These are phyloP conservation scores for Atrichornis clamosus DNA, from an alignment of 2,113 vertebrate genomes.

Conservation along the genomic window DNA sequence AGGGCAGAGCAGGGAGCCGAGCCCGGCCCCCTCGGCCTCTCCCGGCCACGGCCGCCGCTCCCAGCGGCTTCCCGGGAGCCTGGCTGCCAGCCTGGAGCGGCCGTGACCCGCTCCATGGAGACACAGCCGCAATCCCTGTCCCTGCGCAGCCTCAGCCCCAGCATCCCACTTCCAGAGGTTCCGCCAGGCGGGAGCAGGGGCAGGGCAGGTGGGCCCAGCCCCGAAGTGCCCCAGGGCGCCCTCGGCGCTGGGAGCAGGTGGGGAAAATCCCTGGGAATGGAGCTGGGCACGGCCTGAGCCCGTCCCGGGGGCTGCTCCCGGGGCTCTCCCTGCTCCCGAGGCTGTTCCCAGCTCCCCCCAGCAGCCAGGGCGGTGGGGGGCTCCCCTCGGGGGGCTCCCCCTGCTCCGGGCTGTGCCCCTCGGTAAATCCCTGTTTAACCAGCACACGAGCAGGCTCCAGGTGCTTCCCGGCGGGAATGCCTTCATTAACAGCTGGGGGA, in stretches of 20 bases:
- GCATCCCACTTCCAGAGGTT: accelerated
- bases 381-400: neutral
- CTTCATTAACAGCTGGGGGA: neutral
- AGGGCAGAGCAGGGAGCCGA: neutral
- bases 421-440: neutral
- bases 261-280: neutral
- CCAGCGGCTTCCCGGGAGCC: neutral
- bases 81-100: neutral
- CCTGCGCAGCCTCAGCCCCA: accelerated
- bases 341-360: neutral
- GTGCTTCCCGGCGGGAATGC: neutral
- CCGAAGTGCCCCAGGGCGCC: neutral
- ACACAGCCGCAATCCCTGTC: accelerated
- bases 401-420: neutral
- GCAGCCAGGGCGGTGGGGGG: neutral
- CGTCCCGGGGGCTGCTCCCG: neutral
- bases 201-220: neutral
- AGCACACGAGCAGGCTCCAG: neutral
- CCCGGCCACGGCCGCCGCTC: neutral
- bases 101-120: neutral
- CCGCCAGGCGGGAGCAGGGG: neutral
- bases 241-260: accelerated
- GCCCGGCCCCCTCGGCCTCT: neutral
- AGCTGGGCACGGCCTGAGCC: neutral
- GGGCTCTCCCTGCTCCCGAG: neutral